phyloP scores from a whole-genome alignment of 2,797 vertebrate species.

The Premnoplex brunnescens region DNA sequence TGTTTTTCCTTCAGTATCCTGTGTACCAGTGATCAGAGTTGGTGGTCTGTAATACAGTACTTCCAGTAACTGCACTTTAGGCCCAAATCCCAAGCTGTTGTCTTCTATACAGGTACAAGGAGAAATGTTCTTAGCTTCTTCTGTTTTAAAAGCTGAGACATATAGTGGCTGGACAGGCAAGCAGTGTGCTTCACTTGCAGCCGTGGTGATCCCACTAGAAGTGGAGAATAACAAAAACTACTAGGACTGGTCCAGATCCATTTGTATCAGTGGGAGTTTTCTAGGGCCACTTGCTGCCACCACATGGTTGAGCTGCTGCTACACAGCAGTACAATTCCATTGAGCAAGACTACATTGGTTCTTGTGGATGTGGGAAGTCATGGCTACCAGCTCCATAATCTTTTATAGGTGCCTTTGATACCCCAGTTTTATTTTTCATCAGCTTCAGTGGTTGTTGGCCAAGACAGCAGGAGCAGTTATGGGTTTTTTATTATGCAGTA shows the following conservation, averaged over 20 bases:
- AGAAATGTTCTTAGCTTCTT: background rate
- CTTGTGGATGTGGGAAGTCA: background rate
- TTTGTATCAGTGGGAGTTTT: background rate
- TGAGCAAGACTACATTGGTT: background rate
- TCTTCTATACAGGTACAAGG: background rate
- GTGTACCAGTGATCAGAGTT: background rate
- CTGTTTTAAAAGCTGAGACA: background rate
- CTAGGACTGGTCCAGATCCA: background rate
- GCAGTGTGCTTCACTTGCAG: background rate
- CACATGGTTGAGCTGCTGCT: background rate
- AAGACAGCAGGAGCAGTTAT: background rate
- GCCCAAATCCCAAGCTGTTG: background rate
- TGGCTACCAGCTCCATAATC: background rate
- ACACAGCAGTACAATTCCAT: background rate
- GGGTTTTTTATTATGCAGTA: background rate
- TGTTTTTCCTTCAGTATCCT: background rate
- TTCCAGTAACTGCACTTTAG: background rate
- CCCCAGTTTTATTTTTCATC: background rate
- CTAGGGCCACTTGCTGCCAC: background rate
- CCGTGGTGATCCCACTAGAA: too few species aligned
- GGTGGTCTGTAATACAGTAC: background rate
- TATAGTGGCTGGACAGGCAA: background rate
- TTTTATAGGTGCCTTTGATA: background rate
- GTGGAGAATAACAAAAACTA: accelerated
- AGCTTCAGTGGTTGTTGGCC: background rate